These are phyloP conservation scores for Heliopora coerulea DNA, from an alignment of 92 coral and sea anemone species.

Conservation along the genomic window DNA sequence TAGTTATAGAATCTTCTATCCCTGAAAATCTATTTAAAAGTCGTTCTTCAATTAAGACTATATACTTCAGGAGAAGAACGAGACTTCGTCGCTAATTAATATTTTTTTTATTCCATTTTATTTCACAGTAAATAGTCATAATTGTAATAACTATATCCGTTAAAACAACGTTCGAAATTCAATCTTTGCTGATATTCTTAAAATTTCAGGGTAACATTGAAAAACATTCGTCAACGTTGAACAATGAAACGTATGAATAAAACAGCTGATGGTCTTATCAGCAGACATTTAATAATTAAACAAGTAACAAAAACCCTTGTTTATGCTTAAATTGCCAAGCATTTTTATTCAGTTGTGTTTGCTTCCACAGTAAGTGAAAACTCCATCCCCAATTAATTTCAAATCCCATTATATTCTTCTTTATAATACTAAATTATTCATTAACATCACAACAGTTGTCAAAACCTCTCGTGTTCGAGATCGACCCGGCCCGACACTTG, in stretches of 20 bases:
- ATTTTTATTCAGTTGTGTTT: neutral
- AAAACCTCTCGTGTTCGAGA: too few species aligned
- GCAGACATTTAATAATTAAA: slow-evolving; percentile 26
- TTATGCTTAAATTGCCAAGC: slow-evolving; percentile 16
- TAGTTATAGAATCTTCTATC: neutral
- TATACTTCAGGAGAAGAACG: slow-evolving; percentile 1
- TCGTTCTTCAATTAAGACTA: slow-evolving; percentile 2
- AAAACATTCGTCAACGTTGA: neutral
- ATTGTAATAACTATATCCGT: too few species aligned
- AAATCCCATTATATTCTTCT: neutral
- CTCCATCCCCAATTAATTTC: neutral
- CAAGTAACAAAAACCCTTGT: slow-evolving; percentile 30
- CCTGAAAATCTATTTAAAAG: neutral
- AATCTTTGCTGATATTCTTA: too few species aligned
- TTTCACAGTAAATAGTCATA: neutral
- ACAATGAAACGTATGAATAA: slow-evolving; percentile 3
- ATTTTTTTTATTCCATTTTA: slow-evolving; percentile 7
- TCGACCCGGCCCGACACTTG: too few species aligned
- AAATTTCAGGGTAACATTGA: too few species aligned
- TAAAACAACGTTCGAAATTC: too few species aligned
- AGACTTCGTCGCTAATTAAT: slow-evolving; percentile 28
- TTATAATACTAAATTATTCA: neutral
- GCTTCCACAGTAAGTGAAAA: neutral
- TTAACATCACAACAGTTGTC: neutral
- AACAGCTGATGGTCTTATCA: slow-evolving; percentile 25